These are phyloP conservation scores for Sycophila sp. DNA, from an alignment of 1,140 invertebrate species.

Conservation along the genomic window DNA sequence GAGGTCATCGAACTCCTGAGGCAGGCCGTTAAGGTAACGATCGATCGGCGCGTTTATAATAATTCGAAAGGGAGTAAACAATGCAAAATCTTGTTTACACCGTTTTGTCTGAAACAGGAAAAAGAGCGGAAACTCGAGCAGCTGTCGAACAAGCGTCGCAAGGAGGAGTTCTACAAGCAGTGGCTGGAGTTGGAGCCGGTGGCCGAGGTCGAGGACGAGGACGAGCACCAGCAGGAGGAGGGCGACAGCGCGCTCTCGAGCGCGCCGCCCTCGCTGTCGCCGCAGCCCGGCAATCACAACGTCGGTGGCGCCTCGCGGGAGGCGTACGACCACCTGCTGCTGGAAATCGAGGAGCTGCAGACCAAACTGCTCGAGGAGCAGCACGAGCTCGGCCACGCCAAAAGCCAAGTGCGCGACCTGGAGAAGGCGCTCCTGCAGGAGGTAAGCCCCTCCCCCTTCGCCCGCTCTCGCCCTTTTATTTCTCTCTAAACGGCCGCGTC, in stretches of 20 bases:
- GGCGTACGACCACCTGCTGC: constrained; percentile 53
- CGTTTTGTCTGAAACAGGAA: constrained; percentile 47
- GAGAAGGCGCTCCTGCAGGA: constrained; percentile 62
- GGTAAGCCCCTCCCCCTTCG: constrained; percentile 40
- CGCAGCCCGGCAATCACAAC: constrained; percentile 53
- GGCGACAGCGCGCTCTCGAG: constrained; percentile 58
- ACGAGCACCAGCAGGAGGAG: constrained; percentile 57
- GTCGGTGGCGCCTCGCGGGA: constrained; percentile 55
- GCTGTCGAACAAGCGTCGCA: constrained; percentile 56
- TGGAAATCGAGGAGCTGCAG: constrained; percentile 57
- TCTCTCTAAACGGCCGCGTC: too few species aligned
- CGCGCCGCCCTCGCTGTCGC: constrained; percentile 56
- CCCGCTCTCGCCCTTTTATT: too few species aligned
- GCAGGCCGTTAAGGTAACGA: constrained; percentile 59
- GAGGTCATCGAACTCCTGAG: constrained; percentile 60
- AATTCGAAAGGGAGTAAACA: too few species aligned
- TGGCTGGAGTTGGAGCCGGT: constrained; percentile 60
- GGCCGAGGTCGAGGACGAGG: constrained; percentile 60
- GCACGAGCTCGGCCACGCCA: constrained; percentile 53
- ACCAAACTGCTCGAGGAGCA: constrained; percentile 54
- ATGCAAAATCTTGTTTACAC: too few species aligned
- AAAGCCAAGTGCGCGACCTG: constrained; percentile 55
- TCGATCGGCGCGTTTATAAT: background rate
- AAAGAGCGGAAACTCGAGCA: constrained; percentile 62
- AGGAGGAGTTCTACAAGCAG: constrained; percentile 59